Conservation (phyloP, 1,140 invertebrate species). For the Hormaphis cornu region DNA sequence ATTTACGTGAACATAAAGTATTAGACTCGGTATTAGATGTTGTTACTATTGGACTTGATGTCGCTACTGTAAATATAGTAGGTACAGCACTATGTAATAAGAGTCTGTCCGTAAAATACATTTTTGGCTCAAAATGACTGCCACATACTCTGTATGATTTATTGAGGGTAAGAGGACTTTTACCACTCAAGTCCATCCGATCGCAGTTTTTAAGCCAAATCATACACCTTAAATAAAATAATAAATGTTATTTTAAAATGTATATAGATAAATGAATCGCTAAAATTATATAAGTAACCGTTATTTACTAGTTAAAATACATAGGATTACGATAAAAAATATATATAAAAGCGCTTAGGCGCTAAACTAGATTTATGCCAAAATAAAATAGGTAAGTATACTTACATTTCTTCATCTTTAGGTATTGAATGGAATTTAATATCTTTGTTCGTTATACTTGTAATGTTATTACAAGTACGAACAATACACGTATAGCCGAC, state of each 20-base stretch:
- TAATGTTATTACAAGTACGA: background rate
- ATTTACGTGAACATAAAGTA: constrained; percentile 32
- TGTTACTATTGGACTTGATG: background rate
- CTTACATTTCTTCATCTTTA: background rate
- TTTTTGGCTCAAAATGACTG: background rate
- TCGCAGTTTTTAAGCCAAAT: background rate
- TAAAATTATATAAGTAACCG: background rate
- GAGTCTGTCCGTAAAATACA: background rate
- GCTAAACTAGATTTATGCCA: too few relatives aligned
- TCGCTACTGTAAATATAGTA: background rate
- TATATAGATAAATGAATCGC: background rate
- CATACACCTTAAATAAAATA: background rate
- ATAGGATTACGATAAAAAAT: background rate
- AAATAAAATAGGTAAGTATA: background rate
- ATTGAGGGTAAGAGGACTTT: background rate
- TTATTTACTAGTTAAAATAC: background rate
- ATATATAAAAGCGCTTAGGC: too few relatives aligned
- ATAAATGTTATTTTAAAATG: background rate
- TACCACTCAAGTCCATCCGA: background rate
- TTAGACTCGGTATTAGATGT: background rate
- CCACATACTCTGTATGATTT: background rate
- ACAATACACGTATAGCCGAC: background rate
- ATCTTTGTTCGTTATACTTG: background rate
- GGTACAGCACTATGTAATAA: background rate
- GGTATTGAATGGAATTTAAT: background rate